Conservation (phyloP, 2,797 vertebrate species). For the Hybognathus amarus region DNA sequence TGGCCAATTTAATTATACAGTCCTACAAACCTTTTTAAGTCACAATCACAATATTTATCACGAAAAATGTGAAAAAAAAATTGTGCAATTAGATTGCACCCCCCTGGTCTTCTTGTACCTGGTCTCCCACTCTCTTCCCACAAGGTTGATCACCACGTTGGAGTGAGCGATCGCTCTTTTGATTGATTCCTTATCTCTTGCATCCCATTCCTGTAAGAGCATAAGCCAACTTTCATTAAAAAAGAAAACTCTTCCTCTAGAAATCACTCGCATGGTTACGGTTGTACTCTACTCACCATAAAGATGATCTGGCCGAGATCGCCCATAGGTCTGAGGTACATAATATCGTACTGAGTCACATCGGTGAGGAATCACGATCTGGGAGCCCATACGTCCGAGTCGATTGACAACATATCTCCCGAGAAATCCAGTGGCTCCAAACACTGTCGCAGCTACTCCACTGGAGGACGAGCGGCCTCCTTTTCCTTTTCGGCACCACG, state of each 20-base stretch:
- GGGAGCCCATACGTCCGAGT: slow-evolving; percentile 91
- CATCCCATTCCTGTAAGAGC: slow-evolving; percentile 87
- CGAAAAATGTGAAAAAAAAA: neutral
- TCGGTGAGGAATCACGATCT: slow-evolving; percentile 89
- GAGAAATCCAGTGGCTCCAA: slow-evolving; percentile 93
- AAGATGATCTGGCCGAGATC: slow-evolving; percentile 95
- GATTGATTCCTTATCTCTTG: slow-evolving; percentile 86
- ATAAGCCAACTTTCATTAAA: neutral
- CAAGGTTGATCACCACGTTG: slow-evolving; percentile 93
- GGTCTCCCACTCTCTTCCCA: slow-evolving; percentile 95
- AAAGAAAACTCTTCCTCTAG: neutral
- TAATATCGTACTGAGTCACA: slow-evolving; percentile 90
- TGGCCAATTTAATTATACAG: neutral
- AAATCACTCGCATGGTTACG: neutral
- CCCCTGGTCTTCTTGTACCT: slow-evolving; percentile 71
- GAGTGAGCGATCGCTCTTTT: slow-evolving; percentile 86
- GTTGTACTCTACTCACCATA: slow-evolving; percentile 78
- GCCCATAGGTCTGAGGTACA: slow-evolving; percentile 92
- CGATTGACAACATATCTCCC: slow-evolving; percentile 91
- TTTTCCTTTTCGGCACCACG: slow-evolving; percentile 85
- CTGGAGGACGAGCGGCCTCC: slow-evolving; percentile 93
- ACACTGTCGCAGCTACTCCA: slow-evolving; percentile 92
- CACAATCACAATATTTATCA: neutral
- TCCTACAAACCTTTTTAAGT: neutral
- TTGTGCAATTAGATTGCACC: neutral